Conservation (phyloP, 2,888 invertebrate genomes). For the Tetragnatha montana region DNA sequence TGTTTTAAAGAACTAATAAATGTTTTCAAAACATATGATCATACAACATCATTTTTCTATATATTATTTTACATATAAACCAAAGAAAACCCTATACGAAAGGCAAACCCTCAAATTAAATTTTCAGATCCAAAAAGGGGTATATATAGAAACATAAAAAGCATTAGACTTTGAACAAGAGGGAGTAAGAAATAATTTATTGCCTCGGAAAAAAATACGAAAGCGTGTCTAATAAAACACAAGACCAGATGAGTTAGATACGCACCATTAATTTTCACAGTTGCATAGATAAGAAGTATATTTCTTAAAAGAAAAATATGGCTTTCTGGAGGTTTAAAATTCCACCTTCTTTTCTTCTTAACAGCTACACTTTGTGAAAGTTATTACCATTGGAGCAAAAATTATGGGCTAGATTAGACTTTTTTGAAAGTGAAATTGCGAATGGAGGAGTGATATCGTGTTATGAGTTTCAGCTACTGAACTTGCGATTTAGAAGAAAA, state of each 20-base stretch:
- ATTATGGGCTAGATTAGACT: conserved; percentile 68
- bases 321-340: conserved; percentile 48
- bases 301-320: conserved; percentile 13
- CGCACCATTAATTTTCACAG: conserved; percentile 66
- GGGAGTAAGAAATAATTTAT: conserved; percentile 50
- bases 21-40: too few species aligned
- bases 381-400: conserved; percentile 52
- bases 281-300: conserved; percentile 42
- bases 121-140: conserved; percentile 36
- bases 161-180: conserved; percentile 53
- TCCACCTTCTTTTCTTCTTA: conserved; percentile 35
- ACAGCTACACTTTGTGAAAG: conserved; percentile 49
- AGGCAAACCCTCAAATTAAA: conserved; percentile 41
- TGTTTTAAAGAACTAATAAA: too few species aligned
- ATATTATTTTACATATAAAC: too few species aligned
- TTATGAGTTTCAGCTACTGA: too few species aligned
- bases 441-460: neutral
- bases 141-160: conserved; percentile 49
- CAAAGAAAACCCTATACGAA: neutral
- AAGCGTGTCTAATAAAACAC: conserved; percentile 54
- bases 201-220: conserved; percentile 38
- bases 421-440: conserved; percentile 46
- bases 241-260: conserved; percentile 53
- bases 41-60: too few species aligned
- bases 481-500: too few species aligned